These are phyloP conservation scores for Frieseomelitta varia DNA, from an alignment of 1,140 invertebrate genomes.

Conservation along the genomic window DNA sequence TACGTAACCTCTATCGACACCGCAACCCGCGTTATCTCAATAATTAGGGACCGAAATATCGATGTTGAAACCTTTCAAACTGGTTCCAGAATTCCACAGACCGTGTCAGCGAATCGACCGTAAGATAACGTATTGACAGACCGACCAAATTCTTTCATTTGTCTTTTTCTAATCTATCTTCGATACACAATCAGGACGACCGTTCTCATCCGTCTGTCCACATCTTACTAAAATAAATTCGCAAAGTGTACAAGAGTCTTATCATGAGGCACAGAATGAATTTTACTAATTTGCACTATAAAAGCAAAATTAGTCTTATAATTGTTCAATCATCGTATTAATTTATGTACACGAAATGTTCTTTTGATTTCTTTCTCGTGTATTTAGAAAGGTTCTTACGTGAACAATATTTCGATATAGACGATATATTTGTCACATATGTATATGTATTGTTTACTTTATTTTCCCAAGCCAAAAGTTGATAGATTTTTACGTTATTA, in stretches of 20 bases:
- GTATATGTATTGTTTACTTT: no score
- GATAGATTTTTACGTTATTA: background rate
- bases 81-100: slow-evolving; percentile 68
- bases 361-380: background rate
- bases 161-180: slow-evolving; percentile 37
- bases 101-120: slow-evolving; percentile 55
- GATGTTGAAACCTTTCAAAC: slow-evolving; percentile 67
- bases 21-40: slow-evolving; percentile 74
- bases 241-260: background rate
- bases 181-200: slow-evolving; percentile 11
- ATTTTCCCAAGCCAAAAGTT: background rate
- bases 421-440: background rate
- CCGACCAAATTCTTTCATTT: slow-evolving; percentile 20
- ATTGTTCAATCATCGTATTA: background rate
- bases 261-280: background rate
- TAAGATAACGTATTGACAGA: slow-evolving; percentile 66
- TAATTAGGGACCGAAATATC: slow-evolving; percentile 72
- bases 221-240: background rate
- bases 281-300: background rate
- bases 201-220: background rate
- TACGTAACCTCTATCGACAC: slow-evolving; percentile 70
- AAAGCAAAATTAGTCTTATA: background rate
- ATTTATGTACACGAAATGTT: background rate
- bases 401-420: background rate
- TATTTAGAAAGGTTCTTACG: background rate